A percentile compares a stretch with the other conserved stretches of the same genome.
Evolutionary conservation across 2,888 invertebrate genomes (phyloP).

Genomic region (Ectemnius lituratus): DNA sequence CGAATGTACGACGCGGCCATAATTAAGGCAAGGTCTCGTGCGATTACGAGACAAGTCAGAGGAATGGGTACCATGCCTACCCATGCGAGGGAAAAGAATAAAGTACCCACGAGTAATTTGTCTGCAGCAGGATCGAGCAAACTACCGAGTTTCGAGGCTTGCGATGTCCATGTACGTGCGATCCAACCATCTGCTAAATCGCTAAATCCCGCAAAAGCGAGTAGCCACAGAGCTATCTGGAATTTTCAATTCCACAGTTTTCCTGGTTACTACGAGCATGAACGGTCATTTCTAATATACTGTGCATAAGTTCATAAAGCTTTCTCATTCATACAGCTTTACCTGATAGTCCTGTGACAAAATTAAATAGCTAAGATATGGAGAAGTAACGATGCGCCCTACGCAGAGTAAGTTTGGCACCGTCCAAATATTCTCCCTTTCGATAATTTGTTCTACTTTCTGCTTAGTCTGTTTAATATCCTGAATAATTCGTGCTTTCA

Average conservation of each 20-base stretch:
- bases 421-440: constrained; percentile 94
- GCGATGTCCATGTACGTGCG: constrained; percentile 93
- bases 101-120: constrained; percentile 93
- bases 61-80: constrained; percentile 90
- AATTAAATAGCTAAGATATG: constrained; percentile 93
- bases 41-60: constrained; percentile 89
- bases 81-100: constrained; percentile 92
- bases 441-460: constrained; percentile 87
- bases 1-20: constrained; percentile 93
- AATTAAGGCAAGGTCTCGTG: constrained; percentile 90
- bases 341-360: constrained; percentile 87
- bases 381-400: constrained; percentile 90
- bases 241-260: constrained; percentile 7
- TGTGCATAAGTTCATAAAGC: neutral
- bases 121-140: constrained; percentile 98
- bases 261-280: constrained; percentile 18
- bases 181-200: constrained; percentile 99
- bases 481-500: constrained; percentile 65
- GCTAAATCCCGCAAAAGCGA: constrained; percentile 92
- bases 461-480: constrained; percentile 79
- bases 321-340: constrained; percentile 11
- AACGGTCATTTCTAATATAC: neutral
- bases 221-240: constrained; percentile 86
- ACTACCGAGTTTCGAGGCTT: constrained; percentile 95
- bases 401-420: constrained; percentile 95